Evolutionary conservation across 2,797 vertebrate species (phyloP).

Genomic region (Chiloscyllium punctatum): DNA sequence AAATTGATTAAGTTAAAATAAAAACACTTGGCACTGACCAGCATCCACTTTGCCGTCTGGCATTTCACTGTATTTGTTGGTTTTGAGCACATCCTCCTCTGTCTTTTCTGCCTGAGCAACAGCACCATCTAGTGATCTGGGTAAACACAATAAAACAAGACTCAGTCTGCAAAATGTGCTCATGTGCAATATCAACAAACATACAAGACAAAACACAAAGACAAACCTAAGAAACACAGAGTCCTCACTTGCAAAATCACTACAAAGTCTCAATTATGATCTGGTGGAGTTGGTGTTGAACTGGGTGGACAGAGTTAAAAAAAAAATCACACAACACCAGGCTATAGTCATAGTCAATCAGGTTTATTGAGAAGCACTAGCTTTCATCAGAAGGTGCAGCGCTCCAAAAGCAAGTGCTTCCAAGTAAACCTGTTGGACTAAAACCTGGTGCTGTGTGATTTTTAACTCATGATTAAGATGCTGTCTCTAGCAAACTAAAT

Average conservation of each 20-base stretch:
- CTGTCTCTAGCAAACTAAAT: neutral
- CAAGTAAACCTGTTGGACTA: too few relatives aligned
- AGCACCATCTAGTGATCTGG: conserved; percentile 28
- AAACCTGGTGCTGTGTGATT: too few relatives aligned
- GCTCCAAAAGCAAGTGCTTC: too few relatives aligned
- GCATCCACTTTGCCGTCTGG: neutral
- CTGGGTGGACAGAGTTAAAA: too few relatives aligned
- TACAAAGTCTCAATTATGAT: neutral
- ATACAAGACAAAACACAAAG: neutral
- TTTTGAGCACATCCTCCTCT: neutral
- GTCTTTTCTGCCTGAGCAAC: neutral
- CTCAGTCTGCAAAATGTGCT: neutral
- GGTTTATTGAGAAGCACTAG: too few relatives aligned
- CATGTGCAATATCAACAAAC: too few relatives aligned
- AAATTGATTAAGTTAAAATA: neutral
- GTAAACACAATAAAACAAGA: neutral
- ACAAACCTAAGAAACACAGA: neutral
- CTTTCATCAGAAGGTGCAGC: too few relatives aligned
- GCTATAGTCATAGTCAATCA: too few relatives aligned
- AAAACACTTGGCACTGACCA: neutral
- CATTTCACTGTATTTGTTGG: neutral
- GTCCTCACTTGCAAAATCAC: neutral
- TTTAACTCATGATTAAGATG: neutral
- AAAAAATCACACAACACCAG: too few relatives aligned
- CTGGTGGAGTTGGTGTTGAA: neutral